Evolutionary conservation across 2,797 vertebrate species (phyloP), one percentile per base, ranked within the genome.

Genomic region (Mus spretus): DNA sequence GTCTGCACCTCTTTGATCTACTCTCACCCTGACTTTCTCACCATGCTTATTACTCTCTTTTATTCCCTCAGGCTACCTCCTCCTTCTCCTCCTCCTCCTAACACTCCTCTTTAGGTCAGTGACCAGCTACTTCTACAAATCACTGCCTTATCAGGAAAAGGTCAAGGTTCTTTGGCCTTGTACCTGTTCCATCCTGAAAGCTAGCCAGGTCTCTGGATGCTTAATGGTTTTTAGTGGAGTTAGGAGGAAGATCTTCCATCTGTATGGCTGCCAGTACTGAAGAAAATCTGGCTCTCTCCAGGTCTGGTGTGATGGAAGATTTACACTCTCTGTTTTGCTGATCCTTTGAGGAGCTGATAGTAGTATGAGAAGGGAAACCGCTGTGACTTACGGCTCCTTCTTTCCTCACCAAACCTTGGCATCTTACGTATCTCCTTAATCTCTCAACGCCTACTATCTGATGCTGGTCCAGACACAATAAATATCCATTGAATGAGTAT

Each of bases 1-100:
- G 50, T n/a, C 86, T 65, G 14, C 47, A 61, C 74, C 40, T 90
- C 88, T 82, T 93, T 74, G 89, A 95, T 78, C 63, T 67, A 47
- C 31, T 92, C 63, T 78, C 15, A 81, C 75, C 22, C 86, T 65
- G 24, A 40, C 26, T 83, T 9, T 81, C 74, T 75, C 79, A 22
- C 50, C 83, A 59, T 34, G 20, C 75, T 88, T 75, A 24, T 86
- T n/a, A 79, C 63, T 82, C 3, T 37, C 13, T 17, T 86, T 61
- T 57, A 6, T 75, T 83, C 74, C 40, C 13, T 6, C 5, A 12
- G 92, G 50, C 34, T 15, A 44, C 12, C 53, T 10, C 44, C n/a
- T 34, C 24, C 37, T 15, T 9, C 53, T 10, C 44, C n/a, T 34
- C 24, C 37, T 37, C 24, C 85, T 59, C 15, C 50, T 28, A 40